Evolutionary conservation across 1,140 invertebrate genomes (phyloP).

Genomic region (Zaprionus taronus): DNA sequence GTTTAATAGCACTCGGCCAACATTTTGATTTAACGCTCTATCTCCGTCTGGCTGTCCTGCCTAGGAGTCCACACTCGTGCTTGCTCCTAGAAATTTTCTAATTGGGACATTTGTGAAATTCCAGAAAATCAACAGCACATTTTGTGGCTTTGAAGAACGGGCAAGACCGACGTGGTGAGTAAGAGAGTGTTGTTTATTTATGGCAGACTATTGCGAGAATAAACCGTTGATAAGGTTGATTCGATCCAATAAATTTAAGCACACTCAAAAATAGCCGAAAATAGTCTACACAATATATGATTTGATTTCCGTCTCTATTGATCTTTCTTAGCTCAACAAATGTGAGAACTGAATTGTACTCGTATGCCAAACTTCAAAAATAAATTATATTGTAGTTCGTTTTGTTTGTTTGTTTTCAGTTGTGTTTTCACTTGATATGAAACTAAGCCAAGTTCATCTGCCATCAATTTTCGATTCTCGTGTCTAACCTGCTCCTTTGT

Average conservation of each 20-base stretch:
- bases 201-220: not conserved
- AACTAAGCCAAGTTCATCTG: not conserved
- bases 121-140: slow-evolving; percentile 25
- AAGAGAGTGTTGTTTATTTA: not conserved
- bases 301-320: too few relatives aligned
- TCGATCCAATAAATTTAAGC: not conserved
- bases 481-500: not conserved
- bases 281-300: not conserved
- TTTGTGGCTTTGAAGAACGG: not conserved
- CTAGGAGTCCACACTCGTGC: not conserved
- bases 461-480: not conserved
- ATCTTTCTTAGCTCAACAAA: too few relatives aligned
- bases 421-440: not conserved
- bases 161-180: not conserved
- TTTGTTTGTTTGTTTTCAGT: too few relatives aligned
- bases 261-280: not conserved
- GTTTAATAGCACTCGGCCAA: slow-evolving; percentile 45
- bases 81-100: slow-evolving; percentile 31
- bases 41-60: slow-evolving; percentile 3
- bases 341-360: too few relatives aligned
- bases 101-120: slow-evolving; percentile 42
- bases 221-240: slow-evolving; percentile 5
- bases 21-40: slow-evolving; percentile 48
- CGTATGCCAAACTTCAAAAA: too few relatives aligned
- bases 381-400: too few relatives aligned